Evolutionary conservation across 2,113 vertebrate genomes (phyloP), one percentile per base, ranked within the genome.

Genomic region (Oenanthe oenanthe): DNA sequence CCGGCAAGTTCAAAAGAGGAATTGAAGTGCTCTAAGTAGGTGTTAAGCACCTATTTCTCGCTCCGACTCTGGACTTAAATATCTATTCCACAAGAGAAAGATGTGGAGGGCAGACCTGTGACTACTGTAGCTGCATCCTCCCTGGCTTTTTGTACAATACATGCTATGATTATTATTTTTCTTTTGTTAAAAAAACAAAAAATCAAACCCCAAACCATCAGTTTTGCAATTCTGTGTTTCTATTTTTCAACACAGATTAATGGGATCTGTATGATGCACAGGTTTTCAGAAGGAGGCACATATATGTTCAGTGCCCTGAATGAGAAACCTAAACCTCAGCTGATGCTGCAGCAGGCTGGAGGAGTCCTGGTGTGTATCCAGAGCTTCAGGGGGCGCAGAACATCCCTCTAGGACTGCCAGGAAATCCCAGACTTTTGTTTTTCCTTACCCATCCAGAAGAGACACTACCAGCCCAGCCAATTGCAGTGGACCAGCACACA

Each of bases 1-100:
- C 79, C 50, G 57, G 82, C 51, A 93, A 86, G 79, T 95, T 97
- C 92, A 94, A 71, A 95, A 80, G 80, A 94, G 56, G 87, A 95
- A 80, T 43, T 74, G 51, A 96, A 96, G 88, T 84, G 85, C 56
- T 86, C 47, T 94, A 86, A 95, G 94, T 73, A 93, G 94, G 86
- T 96, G 91, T 66, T 93, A 96, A 94, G 88, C 94, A 93, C 79
- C 79, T 96, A 86, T 88, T 65, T 80, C 75, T 73, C 78, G 54
- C 71, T 70, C 34, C 4, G 17, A 28, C 29, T 91, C 60, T 10
- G 36, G 40, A 29, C 50, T 85, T 76, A 70, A 82, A 85, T 85
- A 34, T 51, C 40, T 70, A 1, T 29, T 77, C 43, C 40, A 6
- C 17, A 22, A 24, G 26, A 63, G 38, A 67, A 85, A 78, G 45